phyloP scores from a whole-genome alignment of 1,140 invertebrate genomes.

The Gryon sp. region DNA sequence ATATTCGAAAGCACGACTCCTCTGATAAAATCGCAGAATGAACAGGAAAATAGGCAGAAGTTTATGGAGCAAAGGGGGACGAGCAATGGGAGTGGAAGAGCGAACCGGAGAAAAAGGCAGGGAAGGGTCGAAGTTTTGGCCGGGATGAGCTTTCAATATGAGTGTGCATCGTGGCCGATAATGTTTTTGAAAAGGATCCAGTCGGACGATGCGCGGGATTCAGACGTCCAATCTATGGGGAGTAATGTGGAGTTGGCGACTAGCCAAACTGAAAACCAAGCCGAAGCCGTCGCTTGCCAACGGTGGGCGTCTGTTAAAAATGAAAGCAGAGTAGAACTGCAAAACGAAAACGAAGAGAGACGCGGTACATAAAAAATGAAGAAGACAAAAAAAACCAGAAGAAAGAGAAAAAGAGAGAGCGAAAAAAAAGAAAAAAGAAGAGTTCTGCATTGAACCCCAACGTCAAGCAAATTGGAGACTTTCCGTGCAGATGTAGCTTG shows the following conservation, averaged over 20 bases:
- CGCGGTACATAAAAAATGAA: conserved; percentile 12
- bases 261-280: conserved; percentile 51
- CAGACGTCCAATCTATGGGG: conserved; percentile 50
- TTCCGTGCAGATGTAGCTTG: conserved; percentile 50
- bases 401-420: background rate
- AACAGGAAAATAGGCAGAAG: no score
- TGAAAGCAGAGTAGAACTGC: conserved; percentile 43
- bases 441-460: conserved; percentile 37
- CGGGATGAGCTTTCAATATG: conserved; percentile 12
- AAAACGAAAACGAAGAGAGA: conserved; percentile 10
- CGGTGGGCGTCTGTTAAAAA: conserved; percentile 55
- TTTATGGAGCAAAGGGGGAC: no score
- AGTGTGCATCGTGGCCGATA: conserved; percentile 28
- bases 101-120: no score
- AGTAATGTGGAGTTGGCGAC: conserved; percentile 45
- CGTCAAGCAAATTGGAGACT: conserved; percentile 57
- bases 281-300: conserved; percentile 41
- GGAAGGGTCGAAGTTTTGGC: no score
- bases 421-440: conserved; percentile 7
- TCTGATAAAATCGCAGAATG: conserved; percentile 45
- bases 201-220: conserved; percentile 31
- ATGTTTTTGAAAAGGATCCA: conserved; percentile 39
- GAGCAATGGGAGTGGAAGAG: no score
- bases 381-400: background rate
- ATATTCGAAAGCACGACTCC: conserved; percentile 23